Conservation (phyloP, 2,797 vertebrate species). For the Galaxias olidus region DNA sequence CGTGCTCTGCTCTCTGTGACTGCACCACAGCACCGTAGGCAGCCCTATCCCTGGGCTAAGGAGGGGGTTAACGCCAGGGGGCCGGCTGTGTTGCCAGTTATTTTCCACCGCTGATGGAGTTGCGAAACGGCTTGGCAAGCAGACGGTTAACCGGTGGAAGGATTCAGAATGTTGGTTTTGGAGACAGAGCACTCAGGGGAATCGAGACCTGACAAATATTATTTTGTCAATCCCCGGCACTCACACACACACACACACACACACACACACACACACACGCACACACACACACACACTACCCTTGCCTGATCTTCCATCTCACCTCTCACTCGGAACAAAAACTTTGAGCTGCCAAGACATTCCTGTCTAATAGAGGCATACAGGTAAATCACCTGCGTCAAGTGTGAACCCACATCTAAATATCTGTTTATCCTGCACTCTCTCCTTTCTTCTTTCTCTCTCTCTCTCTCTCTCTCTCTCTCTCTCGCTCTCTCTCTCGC, state of each 20-base stretch:
- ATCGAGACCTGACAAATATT: background rate
- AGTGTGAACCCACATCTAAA: constrained; percentile 48
- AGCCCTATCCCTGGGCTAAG: too few relatives aligned
- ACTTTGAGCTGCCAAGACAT: constrained; percentile 52
- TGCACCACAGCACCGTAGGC: too few relatives aligned
- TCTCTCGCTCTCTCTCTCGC: background rate
- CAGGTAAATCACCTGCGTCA: constrained; percentile 57
- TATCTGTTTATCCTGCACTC: constrained; percentile 27
- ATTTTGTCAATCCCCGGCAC: too few relatives aligned
- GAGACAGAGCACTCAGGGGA: too few relatives aligned
- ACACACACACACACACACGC: constrained; percentile 13
- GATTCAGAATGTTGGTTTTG: too few relatives aligned
- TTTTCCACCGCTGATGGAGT: too few relatives aligned
- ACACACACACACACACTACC: constrained; percentile 5
- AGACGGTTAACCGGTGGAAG: too few relatives aligned
- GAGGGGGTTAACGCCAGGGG: too few relatives aligned
- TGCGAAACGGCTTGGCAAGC: too few relatives aligned
- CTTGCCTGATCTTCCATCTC: background rate
- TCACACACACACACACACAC: constrained; percentile 11
- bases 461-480: constrained; percentile 6
- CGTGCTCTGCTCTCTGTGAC: too few relatives aligned
- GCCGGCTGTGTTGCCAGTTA: too few relatives aligned
- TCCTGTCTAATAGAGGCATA: constrained; percentile 59
- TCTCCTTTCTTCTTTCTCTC: constrained; percentile 18
- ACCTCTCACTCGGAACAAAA: constrained; percentile 26